phyloP scores from a whole-genome alignment of 2,888 invertebrate species.

The Diadromus collaris region DNA sequence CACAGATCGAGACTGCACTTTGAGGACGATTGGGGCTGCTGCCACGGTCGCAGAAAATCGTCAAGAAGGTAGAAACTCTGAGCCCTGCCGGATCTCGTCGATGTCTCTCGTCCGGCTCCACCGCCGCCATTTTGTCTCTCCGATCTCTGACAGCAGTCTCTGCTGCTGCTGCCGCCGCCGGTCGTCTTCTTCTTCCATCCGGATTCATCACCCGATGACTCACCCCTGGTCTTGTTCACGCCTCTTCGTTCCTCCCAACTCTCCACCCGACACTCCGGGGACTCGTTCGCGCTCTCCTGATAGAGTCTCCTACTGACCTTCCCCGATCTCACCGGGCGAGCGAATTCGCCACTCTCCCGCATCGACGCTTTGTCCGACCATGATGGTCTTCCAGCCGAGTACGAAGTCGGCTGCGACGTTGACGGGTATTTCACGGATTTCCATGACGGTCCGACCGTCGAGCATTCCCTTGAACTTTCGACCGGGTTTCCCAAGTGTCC shows the following conservation, averaged over 20 bases:
- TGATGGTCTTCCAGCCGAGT: conserved; percentile 67
- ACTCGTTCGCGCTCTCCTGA: conserved; percentile 69
- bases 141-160: conserved; percentile 46
- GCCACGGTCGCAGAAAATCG: conserved; percentile 79
- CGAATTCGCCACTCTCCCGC: conserved; percentile 72
- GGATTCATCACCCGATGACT: conserved; percentile 57
- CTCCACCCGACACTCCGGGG: conserved; percentile 47
- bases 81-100: conserved; percentile 77
- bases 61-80: conserved; percentile 81
- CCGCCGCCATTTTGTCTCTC: conserved; percentile 53
- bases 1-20: conserved; percentile 75
- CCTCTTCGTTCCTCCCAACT: conserved; percentile 57
- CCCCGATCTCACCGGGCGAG: conserved; percentile 62
- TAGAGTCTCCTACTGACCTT: conserved; percentile 75
- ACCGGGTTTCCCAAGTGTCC: conserved; percentile 31
- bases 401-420: conserved; percentile 67
- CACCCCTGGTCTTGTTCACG: conserved; percentile 47
- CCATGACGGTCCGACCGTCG: conserved; percentile 60
- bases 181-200: conserved; percentile 57
- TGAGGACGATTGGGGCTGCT: conserved; percentile 60
- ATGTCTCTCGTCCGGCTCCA: conserved; percentile 62
- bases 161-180: conserved; percentile 18
- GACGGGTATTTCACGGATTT: conserved; percentile 64
- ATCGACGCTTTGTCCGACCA: conserved; percentile 69
- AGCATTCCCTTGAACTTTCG: conserved; percentile 57